Conservation (phyloP, 2,113 vertebrate species). For the Pogona vitticeps region DNA sequence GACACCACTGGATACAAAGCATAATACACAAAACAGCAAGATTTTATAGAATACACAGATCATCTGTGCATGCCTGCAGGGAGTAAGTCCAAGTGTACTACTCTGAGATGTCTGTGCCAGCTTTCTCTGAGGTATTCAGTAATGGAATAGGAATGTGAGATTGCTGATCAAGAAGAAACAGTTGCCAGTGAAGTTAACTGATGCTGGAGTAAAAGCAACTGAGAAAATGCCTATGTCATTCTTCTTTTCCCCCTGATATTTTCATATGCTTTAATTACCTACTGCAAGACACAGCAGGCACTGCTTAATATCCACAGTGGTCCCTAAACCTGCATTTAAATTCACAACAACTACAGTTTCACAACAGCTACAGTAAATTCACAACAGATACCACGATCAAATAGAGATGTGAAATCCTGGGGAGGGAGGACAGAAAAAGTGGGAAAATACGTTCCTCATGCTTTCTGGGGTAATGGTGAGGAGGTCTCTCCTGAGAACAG, state of each 20-base stretch:
- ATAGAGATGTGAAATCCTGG: too few species aligned
- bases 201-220: neutral
- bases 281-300: neutral
- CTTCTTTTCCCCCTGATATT: too few species aligned
- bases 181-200: neutral
- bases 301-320: neutral
- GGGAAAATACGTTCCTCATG: neutral
- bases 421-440: neutral
- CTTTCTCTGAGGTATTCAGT: neutral
- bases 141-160: neutral
- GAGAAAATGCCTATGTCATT: neutral
- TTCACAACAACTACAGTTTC: neutral
- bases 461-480: too few species aligned
- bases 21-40: neutral
- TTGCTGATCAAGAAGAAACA: neutral
- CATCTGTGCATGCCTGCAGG: neutral
- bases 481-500: too few species aligned
- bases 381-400: too few species aligned
- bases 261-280: neutral
- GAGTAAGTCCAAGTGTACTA: neutral
- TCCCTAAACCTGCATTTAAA: neutral
- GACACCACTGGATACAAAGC: neutral
- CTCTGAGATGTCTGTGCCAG: neutral
- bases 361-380: neutral
- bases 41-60: neutral